A percentile compares a stretch with the other conserved stretches of the same genome.
Evolutionary conservation across 2,113 vertebrate genomes (phyloP).

Genomic region (Neomonachus schauinslandi): DNA sequence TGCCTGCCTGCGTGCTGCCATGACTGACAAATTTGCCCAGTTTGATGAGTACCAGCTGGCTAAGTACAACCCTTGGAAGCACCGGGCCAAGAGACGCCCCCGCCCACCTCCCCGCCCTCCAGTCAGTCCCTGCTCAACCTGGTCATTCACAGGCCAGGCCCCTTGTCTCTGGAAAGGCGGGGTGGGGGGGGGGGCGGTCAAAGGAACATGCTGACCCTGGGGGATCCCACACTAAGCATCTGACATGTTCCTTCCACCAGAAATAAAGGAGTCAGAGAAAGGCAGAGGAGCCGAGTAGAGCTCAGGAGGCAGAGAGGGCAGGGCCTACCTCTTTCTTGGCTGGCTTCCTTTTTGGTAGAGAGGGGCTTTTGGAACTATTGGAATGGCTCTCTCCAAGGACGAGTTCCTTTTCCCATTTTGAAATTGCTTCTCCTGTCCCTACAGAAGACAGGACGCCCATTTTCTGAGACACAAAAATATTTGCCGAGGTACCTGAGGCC

Average conservation of each 20-base stretch:
- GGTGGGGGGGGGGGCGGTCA: background rate
- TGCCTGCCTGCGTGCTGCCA: constrained; percentile 89
- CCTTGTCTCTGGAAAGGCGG: background rate
- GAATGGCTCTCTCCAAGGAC: background rate
- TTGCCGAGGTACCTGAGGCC: background rate
- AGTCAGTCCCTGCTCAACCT: constrained; percentile 63
- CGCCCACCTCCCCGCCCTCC: background rate
- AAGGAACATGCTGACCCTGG: background rate
- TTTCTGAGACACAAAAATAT: background rate
- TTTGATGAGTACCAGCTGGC: constrained; percentile 94
- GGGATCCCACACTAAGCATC: background rate
- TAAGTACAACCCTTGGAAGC: constrained; percentile 93
- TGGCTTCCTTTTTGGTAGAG: background rate
- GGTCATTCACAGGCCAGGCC: background rate
- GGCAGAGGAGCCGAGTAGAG: background rate
- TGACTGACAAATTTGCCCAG: constrained; percentile 91
- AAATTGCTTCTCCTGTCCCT: constrained; percentile 37
- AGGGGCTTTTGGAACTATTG: background rate
- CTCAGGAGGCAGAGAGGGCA: background rate
- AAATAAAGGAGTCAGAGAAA: background rate
- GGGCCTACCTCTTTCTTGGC: background rate
- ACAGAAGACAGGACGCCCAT: constrained; percentile 4
- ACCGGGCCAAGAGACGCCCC: constrained; percentile 86
- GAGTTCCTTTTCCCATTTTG: background rate
- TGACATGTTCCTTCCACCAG: background rate